phyloP scores from a whole-genome alignment of 2,113 vertebrate species.

The Thymallus thymallus region DNA sequence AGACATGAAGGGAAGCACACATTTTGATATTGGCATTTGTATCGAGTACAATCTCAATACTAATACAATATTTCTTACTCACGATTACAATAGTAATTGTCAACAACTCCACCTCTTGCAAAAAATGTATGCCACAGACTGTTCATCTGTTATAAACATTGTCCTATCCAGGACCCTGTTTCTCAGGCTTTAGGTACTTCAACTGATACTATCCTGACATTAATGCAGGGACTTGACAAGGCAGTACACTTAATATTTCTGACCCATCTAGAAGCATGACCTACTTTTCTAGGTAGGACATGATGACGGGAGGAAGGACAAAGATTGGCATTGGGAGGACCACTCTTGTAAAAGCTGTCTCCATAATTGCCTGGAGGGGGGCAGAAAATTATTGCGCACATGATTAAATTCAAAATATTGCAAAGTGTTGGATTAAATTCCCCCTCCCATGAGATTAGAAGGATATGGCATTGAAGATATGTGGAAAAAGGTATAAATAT shows the following conservation, averaged over 20 bases:
- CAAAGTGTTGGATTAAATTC: conserved; percentile 40
- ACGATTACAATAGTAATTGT: no score
- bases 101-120: no score
- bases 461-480: conserved; percentile 17
- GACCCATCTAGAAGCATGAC: conserved; percentile 31
- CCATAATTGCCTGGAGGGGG: conserved; percentile 88
- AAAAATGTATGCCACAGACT: neutral
- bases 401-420: conserved; percentile 35
- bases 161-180: neutral
- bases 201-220: neutral
- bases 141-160: neutral
- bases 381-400: conserved; percentile 47
- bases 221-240: neutral
- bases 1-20: conserved; percentile 66
- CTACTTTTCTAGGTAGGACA: conserved; percentile 97
- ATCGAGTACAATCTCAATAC: neutral
- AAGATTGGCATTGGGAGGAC: conserved; percentile 97
- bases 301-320: conserved; percentile 94
- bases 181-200: neutral
- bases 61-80: neutral
- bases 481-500: neutral
- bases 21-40: conserved; percentile 54
- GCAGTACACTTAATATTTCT: neutral
- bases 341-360: conserved; percentile 94
- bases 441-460: conserved; percentile 31